Evolutionary conservation across 2,113 vertebrate species (phyloP), one percentile per base, ranked within the genome.

Genomic region (Ginglymostoma cirratum): DNA sequence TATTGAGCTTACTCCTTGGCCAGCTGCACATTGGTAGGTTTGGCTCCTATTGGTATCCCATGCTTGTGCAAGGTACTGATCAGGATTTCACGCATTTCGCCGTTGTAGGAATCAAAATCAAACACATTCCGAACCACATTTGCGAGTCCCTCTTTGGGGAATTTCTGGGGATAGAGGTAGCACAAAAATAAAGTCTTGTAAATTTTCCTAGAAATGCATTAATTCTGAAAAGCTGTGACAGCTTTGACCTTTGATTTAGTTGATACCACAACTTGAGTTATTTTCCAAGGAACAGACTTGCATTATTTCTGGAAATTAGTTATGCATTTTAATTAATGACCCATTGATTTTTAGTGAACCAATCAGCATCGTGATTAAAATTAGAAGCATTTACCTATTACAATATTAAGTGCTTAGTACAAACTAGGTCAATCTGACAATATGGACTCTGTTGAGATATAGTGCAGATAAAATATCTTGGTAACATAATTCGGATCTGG

Each of bases 41-140:
- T 99, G 97, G 99, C 98, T 97, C 99, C 99, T 42, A 99, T 98
- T 30, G 99, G 99, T 96, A 99, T 99, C 69, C 99, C 99, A 2
- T 99, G 97, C 96, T 99, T 99, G 97, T 99, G 99, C 96, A 99
- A 98, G 66, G 98, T 98, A 42, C 97, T 97, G 30, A 98, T 98
- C 97, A 99, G 97, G 96, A 98, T 98, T 96, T 99, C 99, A 76
- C 98, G 97, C 97, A 97, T 98, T 97, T 99, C 98, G 0, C 97
- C 98, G 97, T 99, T 99, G 98, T 99, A 99, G 52, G 99, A 99
- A 97, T 99, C 99, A 69, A 99, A 99, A 97, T 99, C 99, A 96
- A 99, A 99, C 10, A 99, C 99, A 0, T 99, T 99, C 80, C 98
- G 98, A 96, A 99, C 98, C 96, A 99, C 99, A 70, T 97, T 99